A percentile compares a stretch with the other conserved stretches of the same genome.
These are phyloP conservation scores for Lagria hirta DNA, from an alignment of 2,888 invertebrate genomes.

Conservation along the genomic window DNA sequence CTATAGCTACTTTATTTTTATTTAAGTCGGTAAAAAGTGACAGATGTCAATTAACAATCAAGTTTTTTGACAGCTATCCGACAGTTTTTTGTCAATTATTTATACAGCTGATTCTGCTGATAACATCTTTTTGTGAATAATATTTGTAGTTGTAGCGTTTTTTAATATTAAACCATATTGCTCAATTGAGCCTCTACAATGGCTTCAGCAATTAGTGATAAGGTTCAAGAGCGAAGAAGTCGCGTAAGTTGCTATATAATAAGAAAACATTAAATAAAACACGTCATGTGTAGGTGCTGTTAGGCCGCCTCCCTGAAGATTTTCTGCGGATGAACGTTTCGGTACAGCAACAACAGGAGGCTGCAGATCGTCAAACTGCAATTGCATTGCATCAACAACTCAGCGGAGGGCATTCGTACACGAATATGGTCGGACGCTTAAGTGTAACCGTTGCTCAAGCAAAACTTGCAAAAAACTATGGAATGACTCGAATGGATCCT, in stretches of 20 bases:
- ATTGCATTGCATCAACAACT: conserved; percentile 70
- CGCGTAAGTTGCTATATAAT: conserved; percentile 40
- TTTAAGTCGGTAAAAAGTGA: no score
- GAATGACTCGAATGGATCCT: conserved; percentile 93
- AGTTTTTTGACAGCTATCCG: no score
- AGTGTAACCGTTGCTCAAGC: conserved; percentile 89
- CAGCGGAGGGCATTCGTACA: conserved; percentile 53
- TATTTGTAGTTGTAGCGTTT: no score
- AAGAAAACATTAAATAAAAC: neutral
- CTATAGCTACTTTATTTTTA: no score
- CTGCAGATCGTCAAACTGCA: conserved; percentile 78
- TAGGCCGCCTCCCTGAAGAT: conserved; percentile 77
- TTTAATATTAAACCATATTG: no score
- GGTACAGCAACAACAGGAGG: conserved; percentile 67
- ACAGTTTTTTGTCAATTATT: no score
- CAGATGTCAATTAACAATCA: no score
- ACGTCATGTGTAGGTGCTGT: conserved; percentile 65
- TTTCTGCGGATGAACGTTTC: conserved; percentile 67
- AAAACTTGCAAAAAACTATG: conserved; percentile 92
- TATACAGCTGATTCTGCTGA: no score
- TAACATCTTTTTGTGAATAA: no score
- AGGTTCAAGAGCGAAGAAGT: conserved; percentile 49
- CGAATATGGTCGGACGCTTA: conserved; percentile 66
- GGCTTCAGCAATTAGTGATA: conserved; percentile 51
- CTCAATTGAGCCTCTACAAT: conserved; percentile 33